These are phyloP conservation scores for Melanostoma mellinum DNA, from an alignment of 2,888 invertebrate species.

Conservation along the genomic window DNA sequence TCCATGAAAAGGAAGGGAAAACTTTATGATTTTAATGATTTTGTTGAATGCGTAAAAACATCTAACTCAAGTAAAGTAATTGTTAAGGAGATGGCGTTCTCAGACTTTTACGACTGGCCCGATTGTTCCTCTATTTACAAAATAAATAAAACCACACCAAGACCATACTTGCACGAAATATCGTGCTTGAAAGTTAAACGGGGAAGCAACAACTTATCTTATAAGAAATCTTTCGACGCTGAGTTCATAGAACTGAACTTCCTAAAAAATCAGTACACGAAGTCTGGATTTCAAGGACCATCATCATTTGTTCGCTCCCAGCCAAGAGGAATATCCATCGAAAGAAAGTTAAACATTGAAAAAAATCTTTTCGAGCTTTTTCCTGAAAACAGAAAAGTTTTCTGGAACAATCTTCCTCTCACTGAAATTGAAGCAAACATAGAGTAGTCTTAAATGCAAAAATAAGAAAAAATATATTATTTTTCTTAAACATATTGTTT, in stretches of 20 bases:
- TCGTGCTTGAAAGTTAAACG: conserved; percentile 18
- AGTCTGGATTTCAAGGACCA: conserved; percentile 18
- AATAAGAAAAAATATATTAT: neutral
- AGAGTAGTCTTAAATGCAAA: conserved; percentile 1
- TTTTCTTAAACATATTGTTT: neutral
- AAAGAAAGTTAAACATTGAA: neutral
- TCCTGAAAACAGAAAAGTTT: conserved; percentile 17
- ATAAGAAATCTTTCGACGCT: conserved; percentile 12
- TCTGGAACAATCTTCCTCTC: conserved; percentile 9
- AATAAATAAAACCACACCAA: conserved; percentile 20
- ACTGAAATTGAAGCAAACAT: conserved; percentile 16
- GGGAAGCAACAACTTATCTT: conserved; percentile 20
- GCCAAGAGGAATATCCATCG: conserved; percentile 21
- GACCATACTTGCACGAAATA: conserved; percentile 26
- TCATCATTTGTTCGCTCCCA: conserved; percentile 18
- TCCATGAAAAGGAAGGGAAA: conserved; percentile 25
- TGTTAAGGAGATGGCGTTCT: conserved; percentile 6
- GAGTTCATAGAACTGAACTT: conserved; percentile 16
- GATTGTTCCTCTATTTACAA: conserved; percentile 26
- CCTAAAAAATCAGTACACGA: conserved; percentile 9
- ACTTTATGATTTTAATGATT: conserved; percentile 27
- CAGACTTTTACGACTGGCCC: conserved; percentile 13
- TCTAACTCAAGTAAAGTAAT: conserved; percentile 13
- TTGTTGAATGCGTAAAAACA: conserved; percentile 19
- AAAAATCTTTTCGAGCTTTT: conserved; percentile 5